These are phyloP conservation scores for Rhinoderma darwinii DNA, from an alignment of 2,113 vertebrate species.

Conservation along the genomic window DNA sequence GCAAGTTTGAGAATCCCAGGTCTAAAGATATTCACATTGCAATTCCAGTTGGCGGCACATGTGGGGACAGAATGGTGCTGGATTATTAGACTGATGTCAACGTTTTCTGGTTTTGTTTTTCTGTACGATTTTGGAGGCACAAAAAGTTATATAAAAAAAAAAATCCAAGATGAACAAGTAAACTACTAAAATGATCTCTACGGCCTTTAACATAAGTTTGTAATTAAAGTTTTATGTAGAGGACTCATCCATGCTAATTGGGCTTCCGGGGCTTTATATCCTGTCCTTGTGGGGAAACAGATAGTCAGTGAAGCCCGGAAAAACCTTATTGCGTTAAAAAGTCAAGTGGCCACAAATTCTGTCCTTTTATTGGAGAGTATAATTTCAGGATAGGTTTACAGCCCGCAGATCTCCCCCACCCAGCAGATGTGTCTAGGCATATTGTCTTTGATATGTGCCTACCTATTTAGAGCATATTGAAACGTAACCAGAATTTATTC, in stretches of 20 bases:
- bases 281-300: conserved; percentile 14
- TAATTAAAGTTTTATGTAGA: conserved; percentile 20
- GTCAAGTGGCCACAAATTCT: conserved; percentile 37
- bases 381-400: conserved; percentile 50
- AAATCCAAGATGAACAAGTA: neutral
- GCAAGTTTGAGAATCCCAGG: too few relatives aligned
- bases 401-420: conserved; percentile 20
- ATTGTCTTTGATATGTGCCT: conserved; percentile 36
- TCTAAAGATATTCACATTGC: too few relatives aligned
- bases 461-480: neutral
- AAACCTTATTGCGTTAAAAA: conserved; percentile 22
- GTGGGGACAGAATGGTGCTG: too few relatives aligned
- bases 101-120: too few relatives aligned
- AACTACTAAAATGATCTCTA: neutral
- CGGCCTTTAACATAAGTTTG: neutral
- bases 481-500: neutral
- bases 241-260: conserved; percentile 20
- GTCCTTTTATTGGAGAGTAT: conserved; percentile 35
- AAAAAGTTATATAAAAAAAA: neutral
- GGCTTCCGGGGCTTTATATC: conserved; percentile 10
- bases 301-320: neutral
- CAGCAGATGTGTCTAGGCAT: conserved; percentile 47
- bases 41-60: too few relatives aligned
- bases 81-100: too few relatives aligned
- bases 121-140: too few relatives aligned